Evolutionary conservation across 2,797 vertebrate species (phyloP), one percentile per base, ranked within the genome.

Genomic region (Parauchenoglanis punctatus): DNA sequence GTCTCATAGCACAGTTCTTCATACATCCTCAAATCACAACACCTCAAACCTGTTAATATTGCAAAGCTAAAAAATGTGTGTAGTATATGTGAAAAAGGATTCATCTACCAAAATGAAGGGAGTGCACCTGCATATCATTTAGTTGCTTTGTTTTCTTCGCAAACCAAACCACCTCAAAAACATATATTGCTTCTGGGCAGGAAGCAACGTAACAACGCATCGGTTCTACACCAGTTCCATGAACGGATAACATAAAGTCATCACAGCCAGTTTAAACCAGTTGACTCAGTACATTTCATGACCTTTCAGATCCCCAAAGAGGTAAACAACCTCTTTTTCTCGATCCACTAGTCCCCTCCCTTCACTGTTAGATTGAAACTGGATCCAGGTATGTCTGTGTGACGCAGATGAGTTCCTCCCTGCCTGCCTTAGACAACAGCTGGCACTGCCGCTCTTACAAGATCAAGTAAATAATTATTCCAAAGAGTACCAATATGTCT

Each of bases 301-400:
- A 93, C 93, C 92, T 94, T 91, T 93, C 87, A 82, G 83, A 81
- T 86, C 80, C 75, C 49, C 88, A 84, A 86, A 65, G 82, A 72
- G 80, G 92, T 95, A 95, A 96, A 96, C 94, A 95, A 89, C 84
- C 87, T 87, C 86, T 92, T 5, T 75, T 90, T 87, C 90, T 88
- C 83, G 91, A 86, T 91, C 91, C 89, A 90, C 49, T 75, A 46
- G 84, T 49, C 75, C 90, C 68, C 86, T 86, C 87, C 59, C 35
- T 75, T 23, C 28, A 1, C 70, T 65, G 76, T 88, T 84, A 86
- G 89, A 90, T 84, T 91, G 91, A 95, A 93, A 94, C 89, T 81
- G 73, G 93, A 93, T 90, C 87, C 88, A 85, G 90, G 83, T 88
- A 89, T 58, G 81, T 35, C 84, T 87, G 86, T 46, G 73, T 81